Evolutionary conservation across 1,140 invertebrate genomes (phyloP).

Genomic region (Capitella teleta): DNA sequence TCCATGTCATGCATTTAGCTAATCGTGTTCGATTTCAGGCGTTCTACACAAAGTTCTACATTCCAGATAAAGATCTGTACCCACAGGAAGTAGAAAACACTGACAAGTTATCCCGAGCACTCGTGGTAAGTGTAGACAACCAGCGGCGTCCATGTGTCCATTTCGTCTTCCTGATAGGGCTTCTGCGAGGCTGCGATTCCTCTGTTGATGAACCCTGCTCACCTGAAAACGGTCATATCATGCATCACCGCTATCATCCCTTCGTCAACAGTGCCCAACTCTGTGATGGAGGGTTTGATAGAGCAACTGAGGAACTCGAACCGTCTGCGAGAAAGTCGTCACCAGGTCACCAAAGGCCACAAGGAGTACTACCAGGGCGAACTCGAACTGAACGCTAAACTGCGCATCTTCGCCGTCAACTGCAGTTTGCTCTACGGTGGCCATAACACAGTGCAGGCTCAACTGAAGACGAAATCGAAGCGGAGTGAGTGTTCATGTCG

Average conservation of each 20-base stretch:
- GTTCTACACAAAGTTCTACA: constrained; percentile 15
- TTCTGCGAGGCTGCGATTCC: constrained; percentile 29
- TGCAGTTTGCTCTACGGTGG: constrained; percentile 35
- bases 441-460: constrained; percentile 38
- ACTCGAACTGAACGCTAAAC: constrained; percentile 37
- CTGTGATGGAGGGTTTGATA: constrained; percentile 17
- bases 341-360: constrained; percentile 13
- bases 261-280: constrained; percentile 23
- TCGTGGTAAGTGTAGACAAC: constrained; percentile 4
- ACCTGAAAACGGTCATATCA: constrained; percentile 33
- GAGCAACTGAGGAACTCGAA: constrained; percentile 12
- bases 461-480: constrained; percentile 38
- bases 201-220: constrained; percentile 22
- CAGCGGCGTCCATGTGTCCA: not conserved
- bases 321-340: constrained; percentile 7
- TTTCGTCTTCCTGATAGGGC: constrained; percentile 18
- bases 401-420: constrained; percentile 36
- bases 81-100: constrained; percentile 14
- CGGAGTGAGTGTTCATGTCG: constrained; percentile 21
- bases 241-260: constrained; percentile 31
- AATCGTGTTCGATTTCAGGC: constrained; percentile 8
- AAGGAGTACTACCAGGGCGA: constrained; percentile 32
- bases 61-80: constrained; percentile 13
- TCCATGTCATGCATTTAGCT: not conserved
- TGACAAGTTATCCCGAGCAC: constrained; percentile 11